Evolutionary conservation across 1,140 invertebrate genomes (phyloP), one percentile per base, ranked within the genome.

Genomic region (Diuraphis noxia): DNA sequence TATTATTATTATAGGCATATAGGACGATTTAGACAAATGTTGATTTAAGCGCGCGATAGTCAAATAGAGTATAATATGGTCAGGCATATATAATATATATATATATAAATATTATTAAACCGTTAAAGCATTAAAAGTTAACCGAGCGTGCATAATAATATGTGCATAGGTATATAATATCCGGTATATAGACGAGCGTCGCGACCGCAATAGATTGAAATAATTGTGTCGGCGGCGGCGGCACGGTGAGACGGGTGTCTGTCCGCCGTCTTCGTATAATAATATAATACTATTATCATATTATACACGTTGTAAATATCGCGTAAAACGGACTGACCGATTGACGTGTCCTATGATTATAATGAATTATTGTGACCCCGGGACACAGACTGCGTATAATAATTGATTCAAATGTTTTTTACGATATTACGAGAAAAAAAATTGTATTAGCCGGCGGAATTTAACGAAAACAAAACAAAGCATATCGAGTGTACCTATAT

Each of bases 261-360:
- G 25, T 82, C 79, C 34, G 79, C 36, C 79, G 79, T 81, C 79
- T 25, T 3, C 23, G 43, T 46, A 46, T 19, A 6, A 23, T 79
- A 79, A 79, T 79, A 79, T 36, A 38, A 77, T n/a, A n/a, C 34
- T 43, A 49, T 49, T 49, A 49, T 49, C 19, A 49, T 23, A 46
- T 13, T 46, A 81, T 40, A 41, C 81, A 25, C 25, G 82, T 43
- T 43, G 41, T 84, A 84, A 84, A 84, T 43, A 84, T 43, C 85
- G 46, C 85, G 88, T 90, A 49, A 89, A 79, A 77, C 30, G n/a
- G 52, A 88, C 36, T 23, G 49, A 30, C 38, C 38, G 52, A 89
- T 89, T 89, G 88, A 79, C 88, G 88, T 79, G 88, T 77, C 63
- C 41, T 36, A 43, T 90, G 63, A 90, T 90, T 79, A 90, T 79